Percentiles rank a stretch among this genome's conserved stretches.
phyloP scores from a whole-genome alignment of 1,140 invertebrate species.

The Rhyacophila brunnea region DNA sequence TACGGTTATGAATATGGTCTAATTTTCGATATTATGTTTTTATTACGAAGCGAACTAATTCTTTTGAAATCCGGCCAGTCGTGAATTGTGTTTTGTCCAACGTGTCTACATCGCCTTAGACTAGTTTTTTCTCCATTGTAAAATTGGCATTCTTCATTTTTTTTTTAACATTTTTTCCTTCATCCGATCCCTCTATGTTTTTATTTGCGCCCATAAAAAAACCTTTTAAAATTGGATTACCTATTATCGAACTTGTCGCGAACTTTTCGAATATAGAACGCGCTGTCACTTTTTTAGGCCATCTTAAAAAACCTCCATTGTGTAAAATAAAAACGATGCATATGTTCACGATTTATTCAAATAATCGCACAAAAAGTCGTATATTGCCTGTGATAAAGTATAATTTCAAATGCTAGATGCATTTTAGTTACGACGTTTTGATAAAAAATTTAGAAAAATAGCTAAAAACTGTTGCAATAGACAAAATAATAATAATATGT shows the following conservation, averaged over 20 bases:
- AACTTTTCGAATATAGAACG: conserved; percentile 15
- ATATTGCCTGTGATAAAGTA: too few species aligned
- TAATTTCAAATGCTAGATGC: too few species aligned
- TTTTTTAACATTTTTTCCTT: conserved; percentile 24
- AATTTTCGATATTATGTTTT: conserved; percentile 37
- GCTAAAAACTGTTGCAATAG: too few species aligned
- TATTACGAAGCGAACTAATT: conserved; percentile 27
- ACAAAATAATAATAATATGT: too few species aligned
- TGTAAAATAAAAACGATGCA: background rate
- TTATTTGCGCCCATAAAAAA: conserved; percentile 17
- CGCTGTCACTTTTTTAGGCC: conserved; percentile 7
- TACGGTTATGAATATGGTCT: conserved; percentile 36
- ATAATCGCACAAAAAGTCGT: too few species aligned
- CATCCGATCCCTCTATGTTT: conserved; percentile 16
- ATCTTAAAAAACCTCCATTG: conserved; percentile 7
- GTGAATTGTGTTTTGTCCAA: conserved; percentile 32
- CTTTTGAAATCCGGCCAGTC: conserved; percentile 18
- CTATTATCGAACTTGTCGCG: conserved; percentile 33
- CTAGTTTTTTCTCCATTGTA: conserved; percentile 25
- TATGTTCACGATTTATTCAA: too few species aligned
- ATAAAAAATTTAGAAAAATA: background rate
- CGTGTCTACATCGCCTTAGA: conserved; percentile 24
- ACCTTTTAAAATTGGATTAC: conserved; percentile 36
- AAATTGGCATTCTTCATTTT: conserved; percentile 18
- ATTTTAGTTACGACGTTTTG: too few species aligned